Evolutionary conservation across 1,140 invertebrate genomes (phyloP).

Genomic region (Leucophenga varia): DNA sequence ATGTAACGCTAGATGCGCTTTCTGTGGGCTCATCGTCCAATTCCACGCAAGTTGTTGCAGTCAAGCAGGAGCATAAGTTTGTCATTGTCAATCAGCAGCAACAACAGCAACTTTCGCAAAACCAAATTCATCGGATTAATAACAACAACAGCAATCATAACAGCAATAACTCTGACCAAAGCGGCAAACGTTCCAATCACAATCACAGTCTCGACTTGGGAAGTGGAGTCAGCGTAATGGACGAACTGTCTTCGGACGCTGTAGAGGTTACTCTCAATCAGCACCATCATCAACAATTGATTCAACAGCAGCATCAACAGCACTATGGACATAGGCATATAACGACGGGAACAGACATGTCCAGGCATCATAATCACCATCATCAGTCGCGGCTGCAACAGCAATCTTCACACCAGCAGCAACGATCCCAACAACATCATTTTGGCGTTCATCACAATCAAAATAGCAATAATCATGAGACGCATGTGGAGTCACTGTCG

Average conservation of each 20-base stretch:
- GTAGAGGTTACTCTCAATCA: slow-evolving; percentile 44
- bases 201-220: slow-evolving; percentile 21
- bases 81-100: slow-evolving; percentile 31
- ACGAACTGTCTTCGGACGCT: slow-evolving; percentile 37
- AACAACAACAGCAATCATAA: slow-evolving; percentile 6
- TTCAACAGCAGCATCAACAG: slow-evolving; percentile 21
- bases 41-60: slow-evolving; percentile 27
- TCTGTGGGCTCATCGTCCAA: slow-evolving; percentile 20
- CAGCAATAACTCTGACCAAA: not conserved
- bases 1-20: slow-evolving; percentile 38
- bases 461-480: slow-evolving; percentile 10
- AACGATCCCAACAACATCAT: slow-evolving; percentile 14
- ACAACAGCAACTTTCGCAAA: too few species aligned
- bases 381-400: slow-evolving; percentile 20
- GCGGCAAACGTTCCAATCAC: slow-evolving; percentile 1
- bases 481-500: slow-evolving; percentile 60
- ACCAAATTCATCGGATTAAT: not conserved
- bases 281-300: slow-evolving; percentile 35
- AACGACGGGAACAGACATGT: slow-evolving; percentile 14
- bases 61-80: slow-evolving; percentile 38
- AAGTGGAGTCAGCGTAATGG: slow-evolving; percentile 21
- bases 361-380: slow-evolving; percentile 9
- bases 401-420: slow-evolving; percentile 12
- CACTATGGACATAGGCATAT: slow-evolving; percentile 18
- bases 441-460: slow-evolving; percentile 45